phyloP scores from a whole-genome alignment of 2,113 vertebrate genomes.

The Mesoclemmys tuberculata region DNA sequence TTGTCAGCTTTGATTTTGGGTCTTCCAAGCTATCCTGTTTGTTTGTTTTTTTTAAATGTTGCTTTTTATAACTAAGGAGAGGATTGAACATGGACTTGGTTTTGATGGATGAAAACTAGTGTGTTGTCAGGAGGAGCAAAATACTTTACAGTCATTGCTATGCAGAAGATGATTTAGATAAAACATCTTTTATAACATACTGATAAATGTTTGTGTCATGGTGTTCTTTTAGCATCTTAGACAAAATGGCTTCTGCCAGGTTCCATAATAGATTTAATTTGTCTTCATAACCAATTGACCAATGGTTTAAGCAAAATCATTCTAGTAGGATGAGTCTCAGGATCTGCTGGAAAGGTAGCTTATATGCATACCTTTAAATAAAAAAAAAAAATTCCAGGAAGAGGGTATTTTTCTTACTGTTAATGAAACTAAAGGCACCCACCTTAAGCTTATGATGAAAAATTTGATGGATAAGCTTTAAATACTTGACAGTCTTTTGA shows the following conservation, averaged over 20 bases:
- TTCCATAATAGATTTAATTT: background rate
- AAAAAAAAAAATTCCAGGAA: background rate
- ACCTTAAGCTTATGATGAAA: background rate
- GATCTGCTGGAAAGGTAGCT: background rate
- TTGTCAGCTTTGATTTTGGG: background rate
- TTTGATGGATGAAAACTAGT: background rate
- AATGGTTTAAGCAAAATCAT: background rate
- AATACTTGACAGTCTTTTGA: slow-evolving; percentile 5
- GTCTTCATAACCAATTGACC: slow-evolving; percentile 16
- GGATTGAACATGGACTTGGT: background rate
- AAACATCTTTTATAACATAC: background rate
- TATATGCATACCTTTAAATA: slow-evolving; percentile 1
- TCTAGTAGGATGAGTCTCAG: background rate
- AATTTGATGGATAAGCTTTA: slow-evolving; percentile 18
- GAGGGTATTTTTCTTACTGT: background rate
- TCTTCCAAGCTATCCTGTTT: too few species aligned
- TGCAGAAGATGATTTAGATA: background rate
- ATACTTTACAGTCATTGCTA: background rate
- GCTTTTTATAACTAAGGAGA: background rate
- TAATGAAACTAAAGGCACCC: background rate
- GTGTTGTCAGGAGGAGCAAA: background rate
- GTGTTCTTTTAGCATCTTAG: background rate
- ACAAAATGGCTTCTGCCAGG: background rate
- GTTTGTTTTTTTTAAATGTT: accelerated
- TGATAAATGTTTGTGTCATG: background rate